Base-by-base conservation (phyloP, 2,797 vertebrate species). In the Cephalopachus bancanus region DNA sequence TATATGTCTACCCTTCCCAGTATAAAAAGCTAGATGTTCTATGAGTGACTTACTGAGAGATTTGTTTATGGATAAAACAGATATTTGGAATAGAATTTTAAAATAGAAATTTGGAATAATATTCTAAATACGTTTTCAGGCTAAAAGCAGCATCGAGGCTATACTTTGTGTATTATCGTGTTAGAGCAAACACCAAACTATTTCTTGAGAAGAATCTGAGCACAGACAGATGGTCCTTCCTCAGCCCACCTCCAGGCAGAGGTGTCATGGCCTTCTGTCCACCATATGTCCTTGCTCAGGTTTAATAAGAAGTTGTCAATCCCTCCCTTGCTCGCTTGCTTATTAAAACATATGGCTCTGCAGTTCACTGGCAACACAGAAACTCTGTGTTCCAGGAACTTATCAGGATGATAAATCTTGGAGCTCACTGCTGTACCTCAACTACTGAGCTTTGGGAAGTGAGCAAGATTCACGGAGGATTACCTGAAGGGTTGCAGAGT, bases 281-380 rank as follows among this genome's bases (percentile, higher is more conserved):
- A 92, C 93, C 90, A 83, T 93, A 91, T 95, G 97, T 86, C 83
- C 93, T 71, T 95, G 67, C 30, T 95, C 83, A 2, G 67, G 74
- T 94, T 94, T 97, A 93, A 95, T 97, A 94, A 97, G 76, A 92
- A 96, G 89, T 62, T 98, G 95, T 97, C 93, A 93, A 86, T 69
- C 65, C 72, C 87, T 95, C 93, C 92, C 95, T 84, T 87, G 89
- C 49, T 85, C 51, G 86, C 86, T 83, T 87, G 92, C 5, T 97
- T 97, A 97, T 97, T 96, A 96, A 95, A 97, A 90, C 97, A 97
- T 76, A 97, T 30, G 91, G 84, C 87, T 93, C 89, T 69, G 81
- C 28, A 87, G 88, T 80, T 81, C 69, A 65, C 49, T 49, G 60
- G 49, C 28, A 80, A 72, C 75, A 51, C 0, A 57, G 86, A 91